Conservation (phyloP, 2,888 invertebrate genomes). For the Crepidodera aurea region DNA sequence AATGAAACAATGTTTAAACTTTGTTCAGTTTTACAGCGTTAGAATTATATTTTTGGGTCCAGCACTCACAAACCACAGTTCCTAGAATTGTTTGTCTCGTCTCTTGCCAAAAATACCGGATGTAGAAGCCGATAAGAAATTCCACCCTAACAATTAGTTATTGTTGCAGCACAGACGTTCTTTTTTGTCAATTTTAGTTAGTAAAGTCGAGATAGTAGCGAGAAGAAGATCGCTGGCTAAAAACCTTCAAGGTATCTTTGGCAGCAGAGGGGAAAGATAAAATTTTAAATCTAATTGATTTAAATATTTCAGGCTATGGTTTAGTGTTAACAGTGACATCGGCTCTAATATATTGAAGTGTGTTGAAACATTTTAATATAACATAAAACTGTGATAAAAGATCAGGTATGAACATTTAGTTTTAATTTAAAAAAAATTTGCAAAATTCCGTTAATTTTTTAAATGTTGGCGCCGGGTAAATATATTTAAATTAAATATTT, state of each 20-base stretch:
- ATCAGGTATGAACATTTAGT: background rate
- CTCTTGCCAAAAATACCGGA: slow-evolving; percentile 23
- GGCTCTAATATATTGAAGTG: background rate
- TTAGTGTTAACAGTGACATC: background rate
- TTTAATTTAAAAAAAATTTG: no score
- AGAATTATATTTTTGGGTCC: slow-evolving; percentile 3
- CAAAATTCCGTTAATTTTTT: no score
- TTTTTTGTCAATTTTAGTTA: background rate
- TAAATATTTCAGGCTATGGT: slow-evolving; percentile 22
- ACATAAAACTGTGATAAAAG: slow-evolving; percentile 1
- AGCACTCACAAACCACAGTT: background rate
- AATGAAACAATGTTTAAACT: background rate
- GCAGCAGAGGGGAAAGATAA: slow-evolving; percentile 7
- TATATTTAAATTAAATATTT: no score
- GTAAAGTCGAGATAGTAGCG: no score
- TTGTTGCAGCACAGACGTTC: background rate
- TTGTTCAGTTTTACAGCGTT: background rate
- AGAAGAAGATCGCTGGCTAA: no score
- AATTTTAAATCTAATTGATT: slow-evolving; percentile 1
- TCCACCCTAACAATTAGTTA: background rate
- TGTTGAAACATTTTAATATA: background rate
- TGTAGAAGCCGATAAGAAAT: slow-evolving; percentile 7
- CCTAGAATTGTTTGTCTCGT: slow-evolving; percentile 2
- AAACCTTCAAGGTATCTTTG: slow-evolving; percentile 12
- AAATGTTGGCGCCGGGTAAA: no score